These are phyloP conservation scores for Protobothrops flavoviridis DNA, from an alignment of 2,113 vertebrate species.

Conservation along the genomic window DNA sequence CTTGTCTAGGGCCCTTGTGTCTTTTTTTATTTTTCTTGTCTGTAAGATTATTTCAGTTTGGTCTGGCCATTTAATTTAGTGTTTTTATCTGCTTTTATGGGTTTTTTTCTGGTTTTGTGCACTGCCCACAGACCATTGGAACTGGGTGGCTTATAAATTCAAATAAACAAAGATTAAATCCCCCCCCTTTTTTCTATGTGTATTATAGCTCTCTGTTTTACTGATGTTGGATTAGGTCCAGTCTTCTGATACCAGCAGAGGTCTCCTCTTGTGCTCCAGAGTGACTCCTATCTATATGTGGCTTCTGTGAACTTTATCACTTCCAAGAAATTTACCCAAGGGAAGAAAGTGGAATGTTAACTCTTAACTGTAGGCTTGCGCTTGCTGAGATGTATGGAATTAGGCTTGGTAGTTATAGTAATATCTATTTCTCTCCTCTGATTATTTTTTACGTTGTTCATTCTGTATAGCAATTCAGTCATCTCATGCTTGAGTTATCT, in stretches of 20 bases:
- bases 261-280: not conserved
- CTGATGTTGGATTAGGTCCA: not conserved
- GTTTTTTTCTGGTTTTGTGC: not conserved
- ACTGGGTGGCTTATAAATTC: not conserved
- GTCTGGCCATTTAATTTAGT: not conserved
- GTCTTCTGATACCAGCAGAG: not conserved
- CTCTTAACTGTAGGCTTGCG: not conserved
- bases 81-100: not conserved
- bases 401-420: not conserved
- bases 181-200: no score
- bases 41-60: not conserved
- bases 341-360: not conserved
- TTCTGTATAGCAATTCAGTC: not conserved
- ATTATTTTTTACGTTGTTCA: accelerated
- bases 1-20: not conserved
- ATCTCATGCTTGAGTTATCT: not conserved
- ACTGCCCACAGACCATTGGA: not conserved
- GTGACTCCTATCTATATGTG: no score
- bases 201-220: not conserved
- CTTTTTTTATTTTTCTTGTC: not conserved
- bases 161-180: not conserved
- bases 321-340: not conserved
- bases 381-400: not conserved
- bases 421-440: not conserved
- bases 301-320: not conserved